phyloP scores from a whole-genome alignment of 2,888 invertebrate species.

The Athalia circularis region DNA sequence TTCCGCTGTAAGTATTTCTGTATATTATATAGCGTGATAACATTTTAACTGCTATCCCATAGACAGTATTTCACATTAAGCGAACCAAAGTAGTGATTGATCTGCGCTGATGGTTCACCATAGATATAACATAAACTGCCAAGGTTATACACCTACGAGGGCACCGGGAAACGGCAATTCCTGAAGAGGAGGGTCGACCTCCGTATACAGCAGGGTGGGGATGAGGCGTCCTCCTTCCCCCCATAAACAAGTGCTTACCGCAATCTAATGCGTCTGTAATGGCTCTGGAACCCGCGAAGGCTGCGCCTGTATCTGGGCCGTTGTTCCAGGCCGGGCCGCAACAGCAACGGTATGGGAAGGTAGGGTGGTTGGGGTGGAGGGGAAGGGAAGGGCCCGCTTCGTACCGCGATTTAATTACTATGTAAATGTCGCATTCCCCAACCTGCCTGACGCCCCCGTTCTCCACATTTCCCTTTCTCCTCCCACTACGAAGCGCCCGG shows the following conservation, averaged over 20 bases:
- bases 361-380: conserved; percentile 65
- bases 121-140: too few species aligned
- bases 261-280: conserved; percentile 75
- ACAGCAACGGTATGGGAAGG: conserved; percentile 52
- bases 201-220: neutral
- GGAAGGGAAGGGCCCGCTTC: conserved; percentile 72
- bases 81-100: too few species aligned
- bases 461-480: conserved; percentile 43
- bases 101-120: too few species aligned
- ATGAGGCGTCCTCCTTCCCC: neutral
- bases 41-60: too few species aligned
- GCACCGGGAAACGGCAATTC: neutral
- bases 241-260: conserved; percentile 74
- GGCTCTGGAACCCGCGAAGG: conserved; percentile 66
- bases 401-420: conserved; percentile 74
- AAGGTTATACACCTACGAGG: too few species aligned
- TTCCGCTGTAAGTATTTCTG: too few species aligned
- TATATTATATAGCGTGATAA: too few species aligned
- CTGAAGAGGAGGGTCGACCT: conserved; percentile 4
- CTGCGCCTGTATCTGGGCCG: conserved; percentile 50
- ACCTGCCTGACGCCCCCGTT: conserved; percentile 66
- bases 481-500: conserved; percentile 53
- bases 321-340: conserved; percentile 47
- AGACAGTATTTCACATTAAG: too few species aligned
- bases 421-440: conserved; percentile 74